phyloP scores from a whole-genome alignment of 1,140 invertebrate genomes.

The Mactra quadrangularis region DNA sequence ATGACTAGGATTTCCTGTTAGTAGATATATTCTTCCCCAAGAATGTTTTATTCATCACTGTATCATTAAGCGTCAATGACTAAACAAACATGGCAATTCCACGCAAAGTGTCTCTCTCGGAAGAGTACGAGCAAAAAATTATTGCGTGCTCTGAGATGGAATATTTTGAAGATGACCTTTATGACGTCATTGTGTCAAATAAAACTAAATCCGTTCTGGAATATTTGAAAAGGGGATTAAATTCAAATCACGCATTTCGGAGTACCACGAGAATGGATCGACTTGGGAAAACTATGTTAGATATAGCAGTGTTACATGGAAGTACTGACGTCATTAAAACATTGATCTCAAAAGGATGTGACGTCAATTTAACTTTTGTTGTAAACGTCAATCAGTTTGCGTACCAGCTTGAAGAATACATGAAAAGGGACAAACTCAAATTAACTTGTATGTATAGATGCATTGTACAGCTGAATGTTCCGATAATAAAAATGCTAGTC shows the following conservation, averaged over 20 bases:
- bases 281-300: conserved; percentile 72
- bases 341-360: conserved; percentile 65
- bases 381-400: conserved; percentile 71
- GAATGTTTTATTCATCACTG: too few relatives aligned
- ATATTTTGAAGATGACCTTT: conserved; percentile 74
- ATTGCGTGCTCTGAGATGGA: conserved; percentile 64
- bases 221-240: conserved; percentile 68
- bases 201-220: conserved; percentile 56
- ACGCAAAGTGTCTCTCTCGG: too few relatives aligned
- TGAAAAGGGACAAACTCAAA: conserved; percentile 72
- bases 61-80: too few relatives aligned
- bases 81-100: too few relatives aligned
- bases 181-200: conserved; percentile 66
- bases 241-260: conserved; percentile 73
- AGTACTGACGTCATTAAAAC: conserved; percentile 65
- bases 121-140: not conserved
- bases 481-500: conserved; percentile 70
- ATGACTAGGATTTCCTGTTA: too few relatives aligned
- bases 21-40: too few relatives aligned
- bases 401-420: conserved; percentile 67
- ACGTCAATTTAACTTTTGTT: conserved; percentile 72
- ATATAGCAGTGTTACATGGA: conserved; percentile 65
- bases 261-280: conserved; percentile 63
- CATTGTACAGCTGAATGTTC: conserved; percentile 71
- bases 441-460: conserved; percentile 69